Evolutionary conservation across 2,888 invertebrate species (phyloP), one percentile per base, ranked within the genome.

Genomic region (Lasius platythorax): DNA sequence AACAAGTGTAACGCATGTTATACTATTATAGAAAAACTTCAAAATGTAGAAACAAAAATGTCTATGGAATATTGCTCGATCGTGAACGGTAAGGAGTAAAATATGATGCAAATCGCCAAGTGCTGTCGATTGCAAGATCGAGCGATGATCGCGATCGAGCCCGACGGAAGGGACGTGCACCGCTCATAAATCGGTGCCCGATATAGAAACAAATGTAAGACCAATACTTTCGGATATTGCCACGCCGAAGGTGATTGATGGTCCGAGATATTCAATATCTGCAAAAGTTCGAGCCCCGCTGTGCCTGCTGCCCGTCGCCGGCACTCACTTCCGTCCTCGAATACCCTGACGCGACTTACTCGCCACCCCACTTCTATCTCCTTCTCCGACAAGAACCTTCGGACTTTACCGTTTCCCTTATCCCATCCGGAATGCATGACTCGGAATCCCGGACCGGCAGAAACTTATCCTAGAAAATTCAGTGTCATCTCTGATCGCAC

Each of bases 221-320:
- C 90, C 91, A 92, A 93, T 93, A 94, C 93, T 93, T 93, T 93
- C 89, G 91, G 93, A 94, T 94, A 94, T 94, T 94, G 94, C 91
- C 89, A 87, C 89, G 89, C 87, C 88, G 82, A n/a, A 87, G 88
- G 91, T 94, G 94, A 94, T 94, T 94, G 94, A 94, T 94, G 94
- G 93, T 92, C 92, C 92, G 91, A 93, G 94, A 94, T 94, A 94
- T 94, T 94, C 93, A 94, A 94, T 94, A 93, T 94, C 93, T 94
- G 92, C 92, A 88, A 92, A 94, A 94, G 89, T 94, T 93, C 78
- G 58, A 84, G 56, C 85, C 84, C 86, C 79, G 84, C 88, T 46
- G 61, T 46, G 79, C 79, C 58, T 79, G 70, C 82, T 61, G 74
- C 76, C 82, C 79, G 72, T 83, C 87, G 88, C 87, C 82, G 81